A percentile compares a stretch with the other conserved stretches of the same genome.
These are phyloP conservation scores for Drosophila aff. DNA, from an alignment of 1,140 invertebrate species.

Conservation along the genomic window DNA sequence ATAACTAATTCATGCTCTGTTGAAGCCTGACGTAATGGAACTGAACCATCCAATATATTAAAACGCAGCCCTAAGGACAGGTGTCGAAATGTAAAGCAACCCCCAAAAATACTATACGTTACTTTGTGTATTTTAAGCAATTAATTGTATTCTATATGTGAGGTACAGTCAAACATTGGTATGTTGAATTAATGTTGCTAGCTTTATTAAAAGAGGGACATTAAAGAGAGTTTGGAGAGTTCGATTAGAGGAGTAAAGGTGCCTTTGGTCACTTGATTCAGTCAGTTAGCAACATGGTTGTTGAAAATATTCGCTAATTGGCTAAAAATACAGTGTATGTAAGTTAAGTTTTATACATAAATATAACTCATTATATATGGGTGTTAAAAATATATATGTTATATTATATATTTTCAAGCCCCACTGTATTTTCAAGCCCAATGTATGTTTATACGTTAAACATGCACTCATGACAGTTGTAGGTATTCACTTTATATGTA, in stretches of 20 bases:
- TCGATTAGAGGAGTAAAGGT: not conserved
- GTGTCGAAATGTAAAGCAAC: constrained; percentile 13
- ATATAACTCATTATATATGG: not conserved
- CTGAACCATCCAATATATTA: constrained; percentile 1
- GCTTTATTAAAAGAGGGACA: not conserved
- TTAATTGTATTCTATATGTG: constrained; percentile 2
- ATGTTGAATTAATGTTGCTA: not conserved
- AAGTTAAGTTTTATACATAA: too few relatives aligned
- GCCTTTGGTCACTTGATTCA: not conserved
- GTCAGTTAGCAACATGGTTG: not conserved
- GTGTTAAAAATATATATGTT: too few relatives aligned
- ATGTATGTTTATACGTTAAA: not conserved
- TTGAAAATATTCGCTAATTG: not conserved
- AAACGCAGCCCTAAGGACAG: constrained; percentile 6
- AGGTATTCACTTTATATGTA: constrained; percentile 17
- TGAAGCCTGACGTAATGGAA: constrained; percentile 5
- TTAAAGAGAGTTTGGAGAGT: too few relatives aligned
- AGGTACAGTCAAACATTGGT: constrained; percentile 8
- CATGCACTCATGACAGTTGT: constrained; percentile 8
- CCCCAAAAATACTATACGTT: constrained; percentile 9
- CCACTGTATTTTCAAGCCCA: not conserved
- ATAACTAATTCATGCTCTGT: constrained; percentile 20
- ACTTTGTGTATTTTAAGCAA: not conserved
- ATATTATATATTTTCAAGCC: constrained; percentile 2
- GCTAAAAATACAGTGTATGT: not conserved